Base-by-base conservation (phyloP, 2,888 invertebrate species). In the Tachystola acroxantha region DNA sequence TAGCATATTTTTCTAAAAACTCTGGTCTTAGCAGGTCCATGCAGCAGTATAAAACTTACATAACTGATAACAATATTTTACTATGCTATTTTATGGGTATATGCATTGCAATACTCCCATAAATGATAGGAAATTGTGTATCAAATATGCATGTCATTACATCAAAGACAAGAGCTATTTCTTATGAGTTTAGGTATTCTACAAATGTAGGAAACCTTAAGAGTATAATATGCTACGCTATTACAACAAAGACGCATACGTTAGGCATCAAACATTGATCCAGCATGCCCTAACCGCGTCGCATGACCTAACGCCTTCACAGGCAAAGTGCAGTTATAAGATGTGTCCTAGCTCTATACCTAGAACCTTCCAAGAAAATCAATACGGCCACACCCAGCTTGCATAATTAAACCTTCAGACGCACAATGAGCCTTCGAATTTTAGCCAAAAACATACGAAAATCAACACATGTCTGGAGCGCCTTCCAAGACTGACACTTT, bases 311-410 rank as follows among this genome's bases (percentile, higher is more conserved):
- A 24, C 64, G 59, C 55, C 63, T 63, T 63, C 68, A 61, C 51
- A 76, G 60, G 44, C 56, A 68, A 65, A 74, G 69, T 81, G 80
- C 84, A 80, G 65, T 69, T 69, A 67, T 75, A 71, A 73, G 77
- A 73, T 73, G 64, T 75, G 73, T 74, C 73, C 77, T 79, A 77
- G 67, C 65, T 64, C 71, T 77, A 72, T 73, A 75, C 72, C 84
- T 84, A 82, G 85, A 82, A 81, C 72, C 75, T 84, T 79, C 80
- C 62, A 64, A 82, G 86, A 87, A 88, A 88, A 88, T 88, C 87
- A 75, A 88, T 88, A 88, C 76, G 73, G 87, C 87, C 87, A 88
- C 87, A 84, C 87, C 87, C 87, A 66, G 69, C 73, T 71, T 85
- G 81, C 82, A 86, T 86, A 84, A 86, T 85, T 81, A 76, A 78